Base-by-base conservation (phyloP, 2,797 vertebrate genomes). In the Semotilus atromaculatus region DNA sequence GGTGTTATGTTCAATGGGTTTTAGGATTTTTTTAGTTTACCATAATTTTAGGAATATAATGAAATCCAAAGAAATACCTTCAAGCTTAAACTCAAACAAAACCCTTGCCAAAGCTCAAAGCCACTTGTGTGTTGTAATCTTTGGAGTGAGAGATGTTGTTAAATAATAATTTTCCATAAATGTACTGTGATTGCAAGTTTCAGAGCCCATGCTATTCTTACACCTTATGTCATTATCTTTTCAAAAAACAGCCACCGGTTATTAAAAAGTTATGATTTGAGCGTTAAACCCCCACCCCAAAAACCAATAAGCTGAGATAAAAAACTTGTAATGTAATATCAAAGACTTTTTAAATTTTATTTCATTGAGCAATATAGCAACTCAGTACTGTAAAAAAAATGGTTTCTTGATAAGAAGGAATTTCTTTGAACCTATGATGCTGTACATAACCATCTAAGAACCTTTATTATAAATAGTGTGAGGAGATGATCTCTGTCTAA, bases 121-220 rank as follows among this genome's bases (percentile, higher is more conserved):
- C 23, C 45, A 21, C 29, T 38, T n/a, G n/a, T 36, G 0, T 68
- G 21, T 55, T 81, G 23, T 81, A 34, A 53, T 81, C 29, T 80
- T 29, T 64, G 26, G 26, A 16, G 60, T 62, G 26, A 18, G 13
- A 67, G 19, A 48, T 29, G 21, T 29, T 80, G 18, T 34, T 36
- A 36, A 3, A 21, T 53, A 34, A 34, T 34, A 36, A 68, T 51
- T 80, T 36, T 55, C 31, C 64, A 68, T 45, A 29, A 48, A 68
- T 53, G 8, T 36, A 14, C 21, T 80, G 66, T 70, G 38, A 55
- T 70, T 68, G 66, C 45, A 51, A 55, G 21, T 58, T 81, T 55
- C n/a, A 71, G 48, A 71, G 9, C 23, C 8, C 19, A 38, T 68
- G 23, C 14, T n/a, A 16, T 71, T 71, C 13, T 45, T 45, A 34